Conservation (phyloP, 2,113 vertebrate genomes). For the Rhinoptilus africanus region DNA sequence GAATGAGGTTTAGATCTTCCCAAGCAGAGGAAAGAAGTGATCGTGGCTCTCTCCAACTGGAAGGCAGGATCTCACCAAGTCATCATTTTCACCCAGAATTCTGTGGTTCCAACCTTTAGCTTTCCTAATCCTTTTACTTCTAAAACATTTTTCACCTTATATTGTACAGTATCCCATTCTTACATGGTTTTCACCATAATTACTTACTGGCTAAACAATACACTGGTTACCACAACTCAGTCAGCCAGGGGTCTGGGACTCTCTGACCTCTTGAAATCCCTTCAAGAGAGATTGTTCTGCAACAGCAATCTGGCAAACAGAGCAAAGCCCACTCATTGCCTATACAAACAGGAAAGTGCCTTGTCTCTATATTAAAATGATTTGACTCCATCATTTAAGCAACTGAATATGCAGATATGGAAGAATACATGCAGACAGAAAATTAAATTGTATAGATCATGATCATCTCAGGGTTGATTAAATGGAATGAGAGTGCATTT, state of each 20-base stretch:
- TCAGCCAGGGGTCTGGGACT: neutral
- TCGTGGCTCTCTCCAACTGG: neutral
- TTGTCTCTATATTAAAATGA: neutral
- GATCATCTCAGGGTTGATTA: slow-evolving; percentile 70
- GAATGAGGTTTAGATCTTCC: neutral
- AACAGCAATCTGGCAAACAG: neutral
- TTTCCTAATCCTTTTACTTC: neutral
- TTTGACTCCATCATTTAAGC: neutral
- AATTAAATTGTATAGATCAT: slow-evolving; percentile 69
- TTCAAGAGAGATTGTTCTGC: neutral
- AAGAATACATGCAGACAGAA: slow-evolving; percentile 33
- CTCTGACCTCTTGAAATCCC: neutral
- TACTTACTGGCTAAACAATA: neutral
- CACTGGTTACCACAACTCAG: neutral
- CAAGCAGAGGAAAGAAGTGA: neutral
- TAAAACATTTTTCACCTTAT: neutral
- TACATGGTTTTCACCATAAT: neutral
- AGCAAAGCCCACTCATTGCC: neutral
- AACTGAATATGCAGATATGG: neutral
- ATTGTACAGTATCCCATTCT: neutral
- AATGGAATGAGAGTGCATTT: slow-evolving; percentile 74
- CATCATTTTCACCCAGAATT: rapidly evolving
- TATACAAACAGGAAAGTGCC: neutral
- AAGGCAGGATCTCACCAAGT: neutral
- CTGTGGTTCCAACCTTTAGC: neutral